A percentile compares a stretch with the other conserved stretches of the same genome.
Evolutionary conservation across 2,888 invertebrate species (phyloP).

Genomic region (Ctenicera cuprea): DNA sequence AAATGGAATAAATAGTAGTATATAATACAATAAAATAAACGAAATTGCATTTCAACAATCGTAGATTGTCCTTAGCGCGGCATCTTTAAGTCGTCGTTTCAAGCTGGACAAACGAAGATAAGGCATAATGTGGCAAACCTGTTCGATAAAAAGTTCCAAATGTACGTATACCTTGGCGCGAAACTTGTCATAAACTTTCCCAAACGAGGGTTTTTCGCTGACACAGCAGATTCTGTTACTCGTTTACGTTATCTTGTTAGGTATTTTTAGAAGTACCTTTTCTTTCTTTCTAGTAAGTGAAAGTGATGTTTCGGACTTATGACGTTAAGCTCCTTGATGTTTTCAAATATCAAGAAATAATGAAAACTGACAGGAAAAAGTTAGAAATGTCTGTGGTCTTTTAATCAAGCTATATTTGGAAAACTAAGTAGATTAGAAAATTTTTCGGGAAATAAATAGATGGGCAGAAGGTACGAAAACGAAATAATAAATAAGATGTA

Average conservation of each 20-base stretch:
- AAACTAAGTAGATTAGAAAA: background rate
- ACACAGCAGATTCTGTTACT: constrained; percentile 26
- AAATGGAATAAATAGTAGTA: background rate
- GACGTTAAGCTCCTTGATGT: background rate
- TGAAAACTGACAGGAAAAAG: too few relatives aligned
- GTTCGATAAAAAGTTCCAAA: constrained; percentile 27
- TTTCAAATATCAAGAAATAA: background rate
- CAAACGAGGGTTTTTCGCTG: constrained; percentile 25
- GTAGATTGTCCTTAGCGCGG: background rate
- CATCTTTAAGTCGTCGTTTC: constrained; percentile 11
- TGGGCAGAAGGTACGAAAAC: background rate
- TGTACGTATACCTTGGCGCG: constrained; percentile 18
- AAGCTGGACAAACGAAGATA: constrained; percentile 26
- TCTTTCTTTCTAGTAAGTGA: constrained; percentile 5
- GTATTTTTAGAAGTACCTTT: constrained; percentile 4
- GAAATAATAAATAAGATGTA: background rate
- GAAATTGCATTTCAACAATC: constrained; percentile 5
- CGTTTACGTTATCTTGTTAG: constrained; percentile 9
- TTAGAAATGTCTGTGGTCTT: too few relatives aligned
- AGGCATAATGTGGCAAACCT: constrained; percentile 27
- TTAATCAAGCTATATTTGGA: background rate
- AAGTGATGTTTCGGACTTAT: background rate
- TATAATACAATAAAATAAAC: constrained; percentile 7
- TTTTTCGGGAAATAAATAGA: background rate
- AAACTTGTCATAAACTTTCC: constrained; percentile 32